Percentiles rank a stretch among this genome's conserved stretches.
Evolutionary conservation across 2,888 invertebrate genomes (phyloP).

Genomic region (Parascotia fuliginaria): DNA sequence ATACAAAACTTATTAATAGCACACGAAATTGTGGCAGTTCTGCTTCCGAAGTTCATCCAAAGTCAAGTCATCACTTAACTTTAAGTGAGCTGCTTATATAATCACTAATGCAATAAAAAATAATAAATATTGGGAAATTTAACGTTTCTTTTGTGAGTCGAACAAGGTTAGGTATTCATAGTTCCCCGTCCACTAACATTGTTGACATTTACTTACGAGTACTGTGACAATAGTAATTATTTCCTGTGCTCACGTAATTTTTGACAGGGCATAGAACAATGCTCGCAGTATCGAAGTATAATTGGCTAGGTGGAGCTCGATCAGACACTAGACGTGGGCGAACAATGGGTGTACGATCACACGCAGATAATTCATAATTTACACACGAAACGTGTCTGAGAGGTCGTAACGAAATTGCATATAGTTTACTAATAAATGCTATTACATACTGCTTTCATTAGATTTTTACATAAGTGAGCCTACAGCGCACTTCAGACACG

Average conservation of each 20-base stretch:
- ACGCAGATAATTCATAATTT: conserved; percentile 25
- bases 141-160: conserved; percentile 1
- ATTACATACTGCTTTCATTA: too few relatives aligned
- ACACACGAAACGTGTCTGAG: conserved; percentile 17
- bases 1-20: too few relatives aligned
- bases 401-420: conserved; percentile 1
- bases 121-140: background rate
- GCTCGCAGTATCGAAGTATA: conserved; percentile 44
- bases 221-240: conserved; percentile 55
- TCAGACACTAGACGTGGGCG: conserved; percentile 34
- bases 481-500: too few relatives aligned
- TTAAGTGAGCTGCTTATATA: too few relatives aligned
- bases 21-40: too few relatives aligned
- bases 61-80: too few relatives aligned
- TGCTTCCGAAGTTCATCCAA: too few relatives aligned
- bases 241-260: conserved; percentile 58
- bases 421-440: background rate
- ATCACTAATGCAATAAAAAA: too few relatives aligned
- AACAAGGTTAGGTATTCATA: conserved; percentile 9
- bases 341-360: conserved; percentile 39
- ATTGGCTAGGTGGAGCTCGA: conserved; percentile 39
- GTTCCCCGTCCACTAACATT: conserved; percentile 18
- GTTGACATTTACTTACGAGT: conserved; percentile 52
- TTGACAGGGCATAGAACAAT: conserved; percentile 50
- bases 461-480: too few relatives aligned